Evolutionary conservation across 1,140 invertebrate genomes (phyloP), one percentile per base, ranked within the genome.

Genomic region (Papilio helenus): DNA sequence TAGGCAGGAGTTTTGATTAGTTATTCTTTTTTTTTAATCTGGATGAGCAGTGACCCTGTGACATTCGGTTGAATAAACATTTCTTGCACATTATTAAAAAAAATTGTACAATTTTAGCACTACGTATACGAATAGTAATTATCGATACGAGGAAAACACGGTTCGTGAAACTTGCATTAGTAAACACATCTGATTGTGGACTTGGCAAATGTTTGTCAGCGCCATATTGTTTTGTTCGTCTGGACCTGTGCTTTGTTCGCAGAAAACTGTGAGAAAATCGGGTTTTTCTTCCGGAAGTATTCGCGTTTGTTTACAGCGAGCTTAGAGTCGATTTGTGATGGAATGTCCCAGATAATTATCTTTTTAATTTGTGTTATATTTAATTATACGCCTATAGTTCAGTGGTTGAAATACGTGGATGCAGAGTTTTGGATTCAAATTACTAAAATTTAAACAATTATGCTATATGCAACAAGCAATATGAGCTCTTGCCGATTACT

Each of bases 141-240:
- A 49, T 20, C n/a, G 23, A 61, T 16, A 61, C 34, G 16, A 73
- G 72, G 72, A 73, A 73, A 73, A 73, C 42, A 10, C 20, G 23
- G n/a, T 73, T 73, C 72, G 18, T 46, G 18, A 44, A 73, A 73
- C 72, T 73, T 7, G 72, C 14, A 73, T 73, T 46, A 46, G 39
- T 46, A 73, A 73, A 73, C 20, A 71, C 29, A 3, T 39, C 29
- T 71, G 68, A 39, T 71, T 71, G 39, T 46, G n/a, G 42, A 42
- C 34, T 42, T 14, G 20, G 46, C 72, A 73, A 73, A 73, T 46
- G 34, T 73, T 44, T 44, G 42, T 8, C n/a, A 23, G 23, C 26
- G 20, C 9, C 55, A 61, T 26, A 18, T 61, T 61, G 58, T 61
- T 61, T 61, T 26, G 55, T 61, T 61, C 55, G 55, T 61, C 23